Evolutionary conservation across 2,888 invertebrate species (phyloP).

Genomic region (Rhingia rostrata): DNA sequence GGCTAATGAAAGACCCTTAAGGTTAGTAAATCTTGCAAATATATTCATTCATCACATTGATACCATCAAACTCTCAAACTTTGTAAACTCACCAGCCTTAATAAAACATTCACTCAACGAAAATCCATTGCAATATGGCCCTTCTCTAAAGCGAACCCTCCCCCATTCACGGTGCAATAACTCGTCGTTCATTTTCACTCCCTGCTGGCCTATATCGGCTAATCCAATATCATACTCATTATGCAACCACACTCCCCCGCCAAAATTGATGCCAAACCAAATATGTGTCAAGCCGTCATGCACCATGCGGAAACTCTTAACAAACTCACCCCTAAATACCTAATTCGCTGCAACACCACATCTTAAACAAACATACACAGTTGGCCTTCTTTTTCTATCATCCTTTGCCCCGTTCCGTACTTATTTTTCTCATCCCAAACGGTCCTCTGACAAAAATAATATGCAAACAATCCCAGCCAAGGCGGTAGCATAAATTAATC

Average conservation of each 20-base stretch:
- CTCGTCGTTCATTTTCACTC: no score
- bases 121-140: no score
- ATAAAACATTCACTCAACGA: no score
- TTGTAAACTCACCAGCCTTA: no score
- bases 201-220: no score
- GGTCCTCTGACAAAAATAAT: constrained; percentile 11
- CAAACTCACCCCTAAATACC: constrained; percentile 5
- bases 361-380: constrained; percentile 49
- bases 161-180: no score
- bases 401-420: constrained; percentile 6
- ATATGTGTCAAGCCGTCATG: background rate
- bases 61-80: no score
- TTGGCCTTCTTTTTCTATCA: constrained; percentile 8
- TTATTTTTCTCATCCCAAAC: constrained; percentile 7
- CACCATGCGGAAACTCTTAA: background rate
- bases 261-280: background rate
- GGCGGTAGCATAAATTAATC: constrained; percentile 68
- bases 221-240: background rate
- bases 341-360: constrained; percentile 37
- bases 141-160: no score
- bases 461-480: constrained; percentile 36
- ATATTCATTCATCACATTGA: no score
- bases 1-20: no score
- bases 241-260: background rate
- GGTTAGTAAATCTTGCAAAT: no score